These are phyloP conservation scores for Dolichoris vasculosae DNA, from an alignment of 1,140 invertebrate genomes.

Conservation along the genomic window DNA sequence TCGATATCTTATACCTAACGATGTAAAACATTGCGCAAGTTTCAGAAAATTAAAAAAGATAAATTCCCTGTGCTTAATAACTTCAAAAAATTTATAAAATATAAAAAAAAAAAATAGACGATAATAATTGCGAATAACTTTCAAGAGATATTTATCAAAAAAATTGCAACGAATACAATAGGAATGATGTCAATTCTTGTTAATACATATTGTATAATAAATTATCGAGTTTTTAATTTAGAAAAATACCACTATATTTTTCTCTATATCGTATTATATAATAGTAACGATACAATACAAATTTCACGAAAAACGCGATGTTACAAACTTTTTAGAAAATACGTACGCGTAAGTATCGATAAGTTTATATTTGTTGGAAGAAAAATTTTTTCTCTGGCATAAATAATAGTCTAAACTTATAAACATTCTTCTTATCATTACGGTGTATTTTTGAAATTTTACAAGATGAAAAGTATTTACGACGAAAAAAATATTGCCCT, in stretches of 20 bases:
- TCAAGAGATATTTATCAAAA: background rate
- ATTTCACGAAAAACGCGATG: background rate
- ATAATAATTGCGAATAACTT: background rate
- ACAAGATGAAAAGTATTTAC: background rate
- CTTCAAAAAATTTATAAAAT: background rate
- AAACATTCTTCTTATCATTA: too few species aligned
- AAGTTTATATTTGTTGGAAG: too few species aligned
- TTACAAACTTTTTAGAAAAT: too few species aligned
- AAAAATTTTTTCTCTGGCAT: too few species aligned
- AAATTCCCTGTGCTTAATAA: background rate
- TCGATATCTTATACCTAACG: too few species aligned
- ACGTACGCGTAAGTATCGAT: too few species aligned
- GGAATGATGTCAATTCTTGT: background rate
- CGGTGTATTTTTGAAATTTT: background rate
- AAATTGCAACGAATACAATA: slow-evolving; percentile 3
- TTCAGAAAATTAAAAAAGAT: too few species aligned
- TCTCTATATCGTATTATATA: background rate
- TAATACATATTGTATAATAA: background rate
- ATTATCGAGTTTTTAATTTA: background rate
- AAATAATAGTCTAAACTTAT: too few species aligned
- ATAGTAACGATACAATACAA: background rate
- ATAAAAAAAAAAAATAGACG: background rate
- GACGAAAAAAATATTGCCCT: background rate
- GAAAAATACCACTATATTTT: background rate
- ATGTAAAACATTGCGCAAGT: too few species aligned